Evolutionary conservation across 2,888 invertebrate genomes (phyloP), one percentile per base, ranked within the genome.

Genomic region (Deilephila porcellus): DNA sequence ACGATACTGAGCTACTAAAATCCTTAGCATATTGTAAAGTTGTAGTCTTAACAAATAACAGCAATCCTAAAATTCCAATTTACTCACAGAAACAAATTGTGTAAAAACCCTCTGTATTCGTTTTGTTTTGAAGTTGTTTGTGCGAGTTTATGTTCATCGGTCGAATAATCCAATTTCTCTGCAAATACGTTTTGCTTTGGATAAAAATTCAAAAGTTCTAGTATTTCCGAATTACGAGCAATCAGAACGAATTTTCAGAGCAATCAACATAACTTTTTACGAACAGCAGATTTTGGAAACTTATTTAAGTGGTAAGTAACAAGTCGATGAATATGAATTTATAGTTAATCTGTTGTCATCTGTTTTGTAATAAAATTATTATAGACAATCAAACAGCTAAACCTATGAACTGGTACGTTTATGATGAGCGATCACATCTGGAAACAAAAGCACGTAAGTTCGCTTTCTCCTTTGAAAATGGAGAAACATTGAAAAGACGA

Each of bases 71-170:
- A 56, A 56, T n/a, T 56, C n/a, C 17, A 6, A 56, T 56, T n/a
- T 56, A 56, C n/a, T 56, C 56, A 56, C 56, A 56, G 56, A 7
- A 56, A 56, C 56, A 45, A 45, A 45, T 45, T 56, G 19, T 4
- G 56, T 56, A 19, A 56, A 56, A 56, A 4, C 56, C 19, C n/a
- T 56, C n/a, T 56, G n/a, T n/a, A 56, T 56, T 56, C n/a, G n/a
- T 56, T 6, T 56, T 56, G n/a, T 56, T 37, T 56, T 56, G 56
- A 7, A 56, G 56, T 56, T 56, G 56, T 56, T 56, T 56, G 56
- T 56, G 56, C 56, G n/a, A 56, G 19, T 56, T 56, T 56, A n/a
- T n/a, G 56, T n/a, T 56, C 56, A 56, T 56, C 56, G 56, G 56
- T n/a, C 56, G 56, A n/a, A 56, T 56, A 56, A 56, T 56, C 56